phyloP scores from a whole-genome alignment of 1,140 invertebrate genomes.

The Apis cerana region DNA sequence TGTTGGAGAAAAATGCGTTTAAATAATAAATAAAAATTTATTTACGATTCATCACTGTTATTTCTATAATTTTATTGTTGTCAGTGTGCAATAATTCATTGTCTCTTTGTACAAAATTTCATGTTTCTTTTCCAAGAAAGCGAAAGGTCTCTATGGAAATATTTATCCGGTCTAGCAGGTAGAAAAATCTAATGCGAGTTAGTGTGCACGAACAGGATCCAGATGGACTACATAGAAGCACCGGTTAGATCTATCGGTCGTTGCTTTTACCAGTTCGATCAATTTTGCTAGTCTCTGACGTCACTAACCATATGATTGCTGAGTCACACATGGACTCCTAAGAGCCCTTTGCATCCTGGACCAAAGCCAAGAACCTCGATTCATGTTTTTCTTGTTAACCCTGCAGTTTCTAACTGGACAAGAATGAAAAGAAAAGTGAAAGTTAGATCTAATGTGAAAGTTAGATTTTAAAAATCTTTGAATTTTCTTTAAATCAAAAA shows the following conservation, averaged over 20 bases:
- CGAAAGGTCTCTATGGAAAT: background rate
- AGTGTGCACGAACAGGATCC: background rate
- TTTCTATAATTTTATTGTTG: too few relatives aligned
- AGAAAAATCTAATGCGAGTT: background rate
- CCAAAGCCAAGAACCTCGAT: background rate
- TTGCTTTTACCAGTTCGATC: conserved; percentile 28
- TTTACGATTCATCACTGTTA: background rate
- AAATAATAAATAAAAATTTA: too few relatives aligned
- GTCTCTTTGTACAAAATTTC: background rate
- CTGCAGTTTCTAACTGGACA: background rate
- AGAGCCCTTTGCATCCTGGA: conserved; percentile 14
- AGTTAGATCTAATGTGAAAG: background rate
- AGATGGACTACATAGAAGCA: background rate
- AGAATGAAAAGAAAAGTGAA: background rate
- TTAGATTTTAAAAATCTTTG: background rate
- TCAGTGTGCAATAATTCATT: background rate
- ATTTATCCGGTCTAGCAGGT: conserved; percentile 7
- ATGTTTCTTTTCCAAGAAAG: background rate
- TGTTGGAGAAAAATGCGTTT: background rate
- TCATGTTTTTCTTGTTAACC: background rate
- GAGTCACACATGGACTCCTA: conserved; percentile 8
- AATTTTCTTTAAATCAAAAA: background rate
- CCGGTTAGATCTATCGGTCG: background rate
- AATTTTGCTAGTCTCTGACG: conserved; percentile 22
- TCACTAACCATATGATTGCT: conserved; percentile 37